These are phyloP conservation scores for Emesis russula DNA, from an alignment of 2,888 invertebrate genomes.

Conservation along the genomic window DNA sequence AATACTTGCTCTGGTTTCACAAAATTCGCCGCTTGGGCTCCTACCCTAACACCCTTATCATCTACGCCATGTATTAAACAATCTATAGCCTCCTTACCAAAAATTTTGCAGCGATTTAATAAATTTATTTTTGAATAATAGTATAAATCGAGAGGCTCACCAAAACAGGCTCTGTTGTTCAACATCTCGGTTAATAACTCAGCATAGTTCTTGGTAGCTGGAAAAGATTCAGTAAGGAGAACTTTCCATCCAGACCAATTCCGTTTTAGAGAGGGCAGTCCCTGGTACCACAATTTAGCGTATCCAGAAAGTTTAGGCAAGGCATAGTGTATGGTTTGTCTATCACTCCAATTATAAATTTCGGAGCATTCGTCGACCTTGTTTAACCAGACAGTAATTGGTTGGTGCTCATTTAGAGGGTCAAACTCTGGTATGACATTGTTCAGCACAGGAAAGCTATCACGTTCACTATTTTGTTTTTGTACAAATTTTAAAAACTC, in stretches of 20 bases:
- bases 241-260: slow-evolving; percentile 51
- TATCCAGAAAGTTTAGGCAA: slow-evolving; percentile 37
- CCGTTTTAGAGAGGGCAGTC: slow-evolving; percentile 29
- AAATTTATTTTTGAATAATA: no score
- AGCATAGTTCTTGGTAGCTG: slow-evolving; percentile 28
- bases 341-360: background rate
- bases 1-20: no score
- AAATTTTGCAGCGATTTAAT: no score
- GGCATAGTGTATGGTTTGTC: background rate
- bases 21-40: no score
- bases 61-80: no score
- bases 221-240: slow-evolving; percentile 27
- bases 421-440: background rate
- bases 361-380: background rate
- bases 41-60: no score
- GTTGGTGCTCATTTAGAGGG: background rate
- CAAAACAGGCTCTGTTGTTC: background rate
- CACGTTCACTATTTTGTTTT: slow-evolving; percentile 2
- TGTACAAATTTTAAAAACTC: background rate
- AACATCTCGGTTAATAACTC: slow-evolving; percentile 45
- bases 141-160: no score
- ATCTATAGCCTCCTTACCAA: background rate
- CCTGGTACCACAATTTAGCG: slow-evolving; percentile 62
- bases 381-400: background rate
- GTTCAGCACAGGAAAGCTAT: background rate